Base-by-base conservation (phyloP, 2,113 vertebrate species). In the Phodopus roborovskii region DNA sequence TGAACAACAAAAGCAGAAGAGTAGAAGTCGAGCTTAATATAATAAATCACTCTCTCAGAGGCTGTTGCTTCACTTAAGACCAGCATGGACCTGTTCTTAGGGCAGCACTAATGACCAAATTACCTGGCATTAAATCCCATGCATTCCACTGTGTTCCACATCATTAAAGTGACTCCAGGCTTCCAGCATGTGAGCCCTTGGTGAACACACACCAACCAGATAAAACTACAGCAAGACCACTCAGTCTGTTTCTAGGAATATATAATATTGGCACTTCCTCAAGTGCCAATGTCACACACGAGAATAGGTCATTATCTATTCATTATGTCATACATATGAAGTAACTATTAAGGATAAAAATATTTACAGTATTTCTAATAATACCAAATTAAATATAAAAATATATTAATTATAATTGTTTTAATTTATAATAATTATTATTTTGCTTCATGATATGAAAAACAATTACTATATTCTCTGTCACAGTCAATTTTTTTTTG, bases 191-290 rank as follows among this genome's bases (percentile, higher is more conserved):
- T 53, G 56, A 60, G 45, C 22, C 58, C 12, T 42, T 73, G 17
- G 11, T 42, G 22, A 42, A 71, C 53, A 88, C 20, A 6, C 22
- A 62, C 48, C 39, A 68, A 56, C 45, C 12, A 86, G 58, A 62
- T 33, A 33, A 60, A n/a, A 71, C 64, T 45, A 42, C 24, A 81
- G 22, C 24, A 50, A 42, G 15, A 53, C 3, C 36, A 87, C 62
- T 66, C 68, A 58, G 26, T 87, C 73, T 87, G 28, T 82, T 56
- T 86, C 87, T 70, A 13, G 81, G 90, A 90, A 78, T n/a, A 94
- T 16, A 28, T n/a, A 30, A 71, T 86, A 73, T 3, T 45, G 17
- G 7, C 56, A 60, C 74, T 94, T 95, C 45, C 48, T 79, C 39
- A 94, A 64, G 75, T 56, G 42, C 36, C 89, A 77, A 28, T 11